Evolutionary conservation across 2,113 vertebrate species (phyloP).

Genomic region (Psittacus erithacus): DNA sequence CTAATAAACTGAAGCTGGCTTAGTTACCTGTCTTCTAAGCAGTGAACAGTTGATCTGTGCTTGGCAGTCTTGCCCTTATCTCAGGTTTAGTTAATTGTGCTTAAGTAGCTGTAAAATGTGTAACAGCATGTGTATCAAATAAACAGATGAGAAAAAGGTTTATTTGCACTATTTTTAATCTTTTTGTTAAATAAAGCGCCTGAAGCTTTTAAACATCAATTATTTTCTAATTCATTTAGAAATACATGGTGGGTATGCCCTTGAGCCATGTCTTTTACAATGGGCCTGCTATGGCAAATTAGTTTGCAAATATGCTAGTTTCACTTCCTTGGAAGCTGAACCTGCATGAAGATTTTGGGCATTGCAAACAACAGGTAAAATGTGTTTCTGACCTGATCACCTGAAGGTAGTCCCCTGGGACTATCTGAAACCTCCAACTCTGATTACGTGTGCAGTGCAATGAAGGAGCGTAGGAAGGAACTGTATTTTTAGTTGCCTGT

Average conservation of each 20-base stretch:
- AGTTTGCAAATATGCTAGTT: constrained; percentile 1
- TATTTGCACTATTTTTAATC: neutral
- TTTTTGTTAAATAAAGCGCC: neutral
- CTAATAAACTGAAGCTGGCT: neutral
- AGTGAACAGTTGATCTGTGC: neutral
- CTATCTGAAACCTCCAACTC: neutral
- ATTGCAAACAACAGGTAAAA: neutral
- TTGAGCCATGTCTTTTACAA: neutral
- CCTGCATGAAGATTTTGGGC: neutral
- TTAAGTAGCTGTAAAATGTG: neutral
- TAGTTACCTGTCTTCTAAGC: neutral
- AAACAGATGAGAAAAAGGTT: neutral
- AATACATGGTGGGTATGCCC: neutral
- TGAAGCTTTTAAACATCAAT: neutral
- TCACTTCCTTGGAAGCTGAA: neutral
- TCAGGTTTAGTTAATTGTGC: neutral
- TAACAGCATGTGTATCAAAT: neutral
- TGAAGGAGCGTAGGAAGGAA: neutral
- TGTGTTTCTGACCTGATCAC: neutral
- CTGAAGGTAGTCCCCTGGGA: neutral
- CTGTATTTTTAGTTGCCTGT: neutral
- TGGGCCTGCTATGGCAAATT: constrained; percentile 31
- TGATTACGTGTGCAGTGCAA: neutral
- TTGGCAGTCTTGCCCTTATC: neutral
- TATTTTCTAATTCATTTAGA: constrained; percentile 34